Base-by-base conservation (phyloP, 2,888 invertebrate species). In the Drosophila meridionalis region DNA sequence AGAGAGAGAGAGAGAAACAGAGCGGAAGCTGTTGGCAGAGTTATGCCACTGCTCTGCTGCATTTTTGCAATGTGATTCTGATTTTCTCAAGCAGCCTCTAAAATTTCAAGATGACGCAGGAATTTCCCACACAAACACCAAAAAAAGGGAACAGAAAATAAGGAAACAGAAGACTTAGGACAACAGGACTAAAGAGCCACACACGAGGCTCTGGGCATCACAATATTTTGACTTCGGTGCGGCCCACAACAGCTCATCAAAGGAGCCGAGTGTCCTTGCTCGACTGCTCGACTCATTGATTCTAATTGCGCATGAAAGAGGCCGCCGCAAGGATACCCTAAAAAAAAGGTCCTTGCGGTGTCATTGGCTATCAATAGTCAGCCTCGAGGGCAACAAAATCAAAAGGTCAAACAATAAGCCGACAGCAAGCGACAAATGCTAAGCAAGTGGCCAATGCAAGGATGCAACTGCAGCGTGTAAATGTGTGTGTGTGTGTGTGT, bases 281-380 rank as follows among this genome's bases (percentile, higher is more conserved):
- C 20, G 20, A 79, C 72, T 30, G 53, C 43, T 36, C 36, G 47
- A 43, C 60, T 81, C 87, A 88, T 88, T 88, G 85, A 80, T 80
- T 80, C 89, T 85, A 85, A 85, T 85, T 85, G 85, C 84, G 50
- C 72, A 78, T 85, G 70, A 85, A 89, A 85, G 87, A 70, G 34
- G 71, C 87, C 88, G 85, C 48, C 71, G 57, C 43, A 58, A 9
- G 48, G 28, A 53, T 38, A 56, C 2, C 40, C 20, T 32, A 8
- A 50, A 73, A 40, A 55, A 57, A 73, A 73, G 73, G 78, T 75
- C 78, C 80, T 82, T 61, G 62, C 57, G 73, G 65, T 81, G 81
- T 79, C 82, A 75, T 66, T 65, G 60, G 58, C 60, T 45, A 66
- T 56, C 56, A 66, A 45, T 55, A 63, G 38, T 52, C 53, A n/a